Evolutionary conservation across 2,797 vertebrate species (phyloP), one percentile per base, ranked within the genome.

Genomic region (Syngnathus acus): DNA sequence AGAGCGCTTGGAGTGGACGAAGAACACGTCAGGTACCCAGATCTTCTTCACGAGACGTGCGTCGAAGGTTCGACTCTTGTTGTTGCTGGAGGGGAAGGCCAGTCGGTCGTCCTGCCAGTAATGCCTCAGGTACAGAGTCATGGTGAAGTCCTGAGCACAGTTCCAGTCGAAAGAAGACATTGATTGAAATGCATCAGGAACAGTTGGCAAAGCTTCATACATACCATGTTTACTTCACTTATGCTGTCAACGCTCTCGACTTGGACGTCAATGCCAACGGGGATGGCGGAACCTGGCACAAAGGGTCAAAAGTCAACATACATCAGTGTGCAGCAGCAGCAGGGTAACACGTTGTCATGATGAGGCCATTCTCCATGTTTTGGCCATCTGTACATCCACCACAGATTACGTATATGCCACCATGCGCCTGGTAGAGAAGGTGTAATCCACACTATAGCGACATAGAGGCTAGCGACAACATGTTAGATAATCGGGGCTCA

Each of bases 71-170:
- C 94, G 90, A 39, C 95, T 98, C 87, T 91, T 95, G 83, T 97
- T 97, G 86, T 78, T 95, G 82, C 89, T 94, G 78, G 94, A 96
- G 32, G 76, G 92, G 78, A 97, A 98, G 38, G 94, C 93, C 55
- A 97, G 92, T 0, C 95, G 92, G 67, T 95, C 93, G 10, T 98
- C 95, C 87, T 97, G 94, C 95, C 94, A 98, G 84, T 96, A 97
- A 82, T 98, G 95, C 75, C 93, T 92, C 84, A 98, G 89, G 75
- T 97, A 97, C 55, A 98, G 89, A 66, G 95, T 98, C 94, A 96
- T 96, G 45, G 94, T 96, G 79, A 98, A 98, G 83, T 96, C 94
- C 94, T 97, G 59, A 47, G 6, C 48, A 48, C 0, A 7, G 1
- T 19, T 39, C 2, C 14, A 14, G 5, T 9, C 32, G 32, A 32